These are phyloP conservation scores for Holcopasites calliopsidis DNA, from an alignment of 1,140 invertebrate genomes.

Conservation along the genomic window DNA sequence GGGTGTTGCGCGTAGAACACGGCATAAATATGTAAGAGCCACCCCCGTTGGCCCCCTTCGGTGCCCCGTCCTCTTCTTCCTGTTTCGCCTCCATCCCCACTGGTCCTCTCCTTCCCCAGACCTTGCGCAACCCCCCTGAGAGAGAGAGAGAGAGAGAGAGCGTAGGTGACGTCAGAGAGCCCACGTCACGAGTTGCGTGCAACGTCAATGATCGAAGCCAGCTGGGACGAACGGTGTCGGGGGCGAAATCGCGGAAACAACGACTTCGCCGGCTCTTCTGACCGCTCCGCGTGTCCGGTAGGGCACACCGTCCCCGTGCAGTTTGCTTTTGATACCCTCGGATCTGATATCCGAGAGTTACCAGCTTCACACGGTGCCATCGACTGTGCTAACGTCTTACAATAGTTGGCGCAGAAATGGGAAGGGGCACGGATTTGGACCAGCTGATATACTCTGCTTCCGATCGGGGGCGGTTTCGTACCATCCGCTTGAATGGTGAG, in stretches of 20 bases:
- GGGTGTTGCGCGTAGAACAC: slow-evolving; percentile 66
- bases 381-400: background rate
- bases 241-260: slow-evolving; percentile 31
- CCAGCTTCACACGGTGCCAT: too few relatives aligned
- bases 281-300: too few relatives aligned
- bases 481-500: slow-evolving; percentile 71
- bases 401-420: too few relatives aligned
- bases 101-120: slow-evolving; percentile 56
- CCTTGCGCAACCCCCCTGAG: slow-evolving; percentile 69
- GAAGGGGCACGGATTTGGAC: background rate
- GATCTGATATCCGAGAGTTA: too few relatives aligned
- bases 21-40: slow-evolving; percentile 79
- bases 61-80: slow-evolving; percentile 54
- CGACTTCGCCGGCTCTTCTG: background rate
- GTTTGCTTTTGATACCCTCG: too few relatives aligned
- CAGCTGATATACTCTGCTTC: background rate
- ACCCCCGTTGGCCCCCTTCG: slow-evolving; percentile 68
- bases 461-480: slow-evolving; percentile 52
- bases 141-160: too few relatives aligned
- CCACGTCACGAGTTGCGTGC: slow-evolving; percentile 71
- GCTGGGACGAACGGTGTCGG: slow-evolving; percentile 71
- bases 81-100: slow-evolving; percentile 1
- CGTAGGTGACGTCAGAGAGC: slow-evolving; percentile 59
- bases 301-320: too few relatives aligned
- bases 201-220: slow-evolving; percentile 78